Evolutionary conservation across 2,888 invertebrate species (phyloP), one percentile per base, ranked within the genome.

Genomic region (Euplexia lucipara): DNA sequence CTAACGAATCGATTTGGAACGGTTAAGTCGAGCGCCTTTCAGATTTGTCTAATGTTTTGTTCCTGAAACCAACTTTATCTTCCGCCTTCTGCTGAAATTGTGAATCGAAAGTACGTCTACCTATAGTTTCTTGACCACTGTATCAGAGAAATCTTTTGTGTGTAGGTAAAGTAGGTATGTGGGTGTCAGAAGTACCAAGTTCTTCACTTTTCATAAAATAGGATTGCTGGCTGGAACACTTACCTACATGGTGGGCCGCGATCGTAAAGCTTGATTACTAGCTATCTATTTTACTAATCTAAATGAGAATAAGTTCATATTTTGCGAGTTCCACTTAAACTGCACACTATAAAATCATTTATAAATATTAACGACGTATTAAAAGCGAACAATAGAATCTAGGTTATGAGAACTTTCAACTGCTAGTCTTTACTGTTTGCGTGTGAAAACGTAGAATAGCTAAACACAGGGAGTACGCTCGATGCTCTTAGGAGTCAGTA

Each of bases 381-480:
- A 73, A 69, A 69, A 44, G 35, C 1, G 35, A 65, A 65, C 35
- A 62, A 41, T 34, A 45, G 26, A 51, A 54, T 51, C 51, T 47
- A 47, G 45, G 56, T 61, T 62, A 76, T 30, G 22, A 56, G 44
- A 70, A 42, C 12, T 37, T 70, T 37, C 37, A 39, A 70, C 70
- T 62, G 32, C 20, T 32, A 20, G 52, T 52, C 63, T 57, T 56
- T 32, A 57, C 34, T 41, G 45, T 42, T 52, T 52, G 90, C 89
- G 88, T 93, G 91, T 90, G 90, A 92, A 92, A 90, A 90, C 89
- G 85, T 85, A 86, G 88, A 87, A 87, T 87, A 86, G 86, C 87
- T 82, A 73, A 79, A 69, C 81, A 91, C 84, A 85, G 85, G 85
- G 79, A 86, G 86, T 87, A 82, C 86, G 78, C 74, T 76, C 76